Percentiles rank a stretch among this genome's conserved stretches.
Conservation (phyloP, 2,113 vertebrate genomes). For the Gopherus evgoodei region DNA sequence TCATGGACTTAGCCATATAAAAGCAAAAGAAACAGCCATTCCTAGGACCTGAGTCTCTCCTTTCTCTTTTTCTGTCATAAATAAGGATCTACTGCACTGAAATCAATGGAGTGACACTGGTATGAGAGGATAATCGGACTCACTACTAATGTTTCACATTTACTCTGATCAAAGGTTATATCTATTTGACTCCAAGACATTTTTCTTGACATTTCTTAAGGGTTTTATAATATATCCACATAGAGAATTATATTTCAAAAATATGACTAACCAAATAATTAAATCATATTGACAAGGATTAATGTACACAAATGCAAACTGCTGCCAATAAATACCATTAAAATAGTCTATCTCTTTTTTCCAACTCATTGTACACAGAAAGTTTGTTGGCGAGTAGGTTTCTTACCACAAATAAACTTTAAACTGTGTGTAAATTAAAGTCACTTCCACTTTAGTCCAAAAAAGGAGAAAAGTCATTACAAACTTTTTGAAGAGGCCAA, state of each 20-base stretch:
- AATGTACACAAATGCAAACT: neutral
- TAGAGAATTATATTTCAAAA: neutral
- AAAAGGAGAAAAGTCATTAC: neutral
- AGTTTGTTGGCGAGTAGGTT: neutral
- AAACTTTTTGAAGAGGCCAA: neutral
- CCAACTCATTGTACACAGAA: neutral
- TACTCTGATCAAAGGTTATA: neutral
- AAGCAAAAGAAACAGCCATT: neutral
- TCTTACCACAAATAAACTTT: neutral
- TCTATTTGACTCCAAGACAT: neutral
- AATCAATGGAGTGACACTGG: neutral
- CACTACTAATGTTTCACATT: neutral
- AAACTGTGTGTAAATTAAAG: neutral
- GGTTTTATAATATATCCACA: neutral
- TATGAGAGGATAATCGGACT: neutral
- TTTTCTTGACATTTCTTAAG: neutral
- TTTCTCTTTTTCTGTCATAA: neutral
- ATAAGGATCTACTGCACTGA: rapidly evolving
- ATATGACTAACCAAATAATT: neutral
- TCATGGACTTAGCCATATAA: neutral
- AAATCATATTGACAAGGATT: neutral
- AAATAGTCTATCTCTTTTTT: neutral
- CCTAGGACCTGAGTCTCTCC: neutral
- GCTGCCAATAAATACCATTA: neutral
- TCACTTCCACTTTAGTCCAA: neutral